Conservation (phyloP, 2,888 invertebrate genomes). For the Eilema caniola region DNA sequence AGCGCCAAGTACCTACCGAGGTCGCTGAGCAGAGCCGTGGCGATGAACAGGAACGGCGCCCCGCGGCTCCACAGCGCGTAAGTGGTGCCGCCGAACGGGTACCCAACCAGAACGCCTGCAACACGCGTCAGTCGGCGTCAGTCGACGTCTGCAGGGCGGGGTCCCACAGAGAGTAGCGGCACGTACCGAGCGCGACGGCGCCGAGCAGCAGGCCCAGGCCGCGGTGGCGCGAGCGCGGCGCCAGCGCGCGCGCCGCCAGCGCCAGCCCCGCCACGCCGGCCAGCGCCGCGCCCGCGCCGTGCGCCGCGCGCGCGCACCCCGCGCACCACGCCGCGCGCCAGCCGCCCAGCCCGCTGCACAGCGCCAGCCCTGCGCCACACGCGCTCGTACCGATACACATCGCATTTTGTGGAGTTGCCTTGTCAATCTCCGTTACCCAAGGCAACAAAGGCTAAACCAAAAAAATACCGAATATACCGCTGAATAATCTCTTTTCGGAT, state of each 20-base stretch:
- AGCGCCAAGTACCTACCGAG: conserved; percentile 66
- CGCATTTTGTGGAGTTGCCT: no score
- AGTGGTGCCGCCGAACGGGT: conserved; percentile 77
- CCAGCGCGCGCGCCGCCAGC: conserved; percentile 64
- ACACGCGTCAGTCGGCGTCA: background rate
- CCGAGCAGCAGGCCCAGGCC: conserved; percentile 73
- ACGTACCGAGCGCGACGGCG: conserved; percentile 74
- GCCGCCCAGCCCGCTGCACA: conserved; percentile 44
- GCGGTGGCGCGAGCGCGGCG: conserved; percentile 50
- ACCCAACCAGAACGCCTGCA: conserved; percentile 79
- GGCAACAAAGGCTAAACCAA: no score
- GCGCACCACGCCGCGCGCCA: conserved; percentile 54
- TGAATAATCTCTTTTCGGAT: no score
- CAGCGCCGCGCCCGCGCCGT: conserved; percentile 72
- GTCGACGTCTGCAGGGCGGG: no score
- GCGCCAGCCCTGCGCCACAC: conserved; percentile 37
- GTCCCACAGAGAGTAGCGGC: background rate
- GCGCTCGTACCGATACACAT: no score
- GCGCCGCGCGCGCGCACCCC: conserved; percentile 63
- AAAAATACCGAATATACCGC: no score
- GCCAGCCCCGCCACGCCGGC: conserved; percentile 74
- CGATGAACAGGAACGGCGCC: conserved; percentile 73
- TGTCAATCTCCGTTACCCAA: no score
- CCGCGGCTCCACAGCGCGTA: conserved; percentile 70
- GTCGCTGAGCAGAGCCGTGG: conserved; percentile 62